Conservation (phyloP, 2,888 invertebrate species). For the Meganola albula region DNA sequence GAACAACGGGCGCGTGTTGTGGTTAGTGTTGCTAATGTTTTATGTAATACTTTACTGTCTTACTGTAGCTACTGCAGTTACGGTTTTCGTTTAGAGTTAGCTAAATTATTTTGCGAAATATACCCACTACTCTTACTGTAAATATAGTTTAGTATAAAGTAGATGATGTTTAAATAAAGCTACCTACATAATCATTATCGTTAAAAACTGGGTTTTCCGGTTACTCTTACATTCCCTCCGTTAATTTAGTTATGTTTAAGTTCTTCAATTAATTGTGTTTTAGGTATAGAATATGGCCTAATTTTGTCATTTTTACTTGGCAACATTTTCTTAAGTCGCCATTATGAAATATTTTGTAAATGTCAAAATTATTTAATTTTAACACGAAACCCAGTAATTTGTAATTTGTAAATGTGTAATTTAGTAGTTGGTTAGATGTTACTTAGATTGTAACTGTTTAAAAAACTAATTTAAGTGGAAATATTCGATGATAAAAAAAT, state of each 20-base stretch:
- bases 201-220: slow-evolving; percentile 36
- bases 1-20: too few species aligned
- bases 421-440: slow-evolving; percentile 72
- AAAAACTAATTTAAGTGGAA: slow-evolving; percentile 36
- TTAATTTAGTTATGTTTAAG: slow-evolving; percentile 42
- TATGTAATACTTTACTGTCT: too few species aligned
- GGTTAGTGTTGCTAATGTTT: too few species aligned
- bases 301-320: slow-evolving; percentile 15
- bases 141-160: slow-evolving; percentile 53
- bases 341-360: background rate
- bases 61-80: too few species aligned
- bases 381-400: slow-evolving; percentile 56
- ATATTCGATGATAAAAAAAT: slow-evolving; percentile 48
- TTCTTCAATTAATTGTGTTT: slow-evolving; percentile 18
- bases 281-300: slow-evolving; percentile 21
- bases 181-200: slow-evolving; percentile 23
- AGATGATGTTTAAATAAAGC: slow-evolving; percentile 21
- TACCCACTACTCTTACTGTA: slow-evolving; percentile 55
- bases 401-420: slow-evolving; percentile 70
- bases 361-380: background rate
- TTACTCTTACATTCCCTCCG: slow-evolving; percentile 41
- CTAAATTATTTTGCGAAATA: slow-evolving; percentile 73
- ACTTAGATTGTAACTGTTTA: slow-evolving; percentile 70
- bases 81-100: slow-evolving; percentile 23
- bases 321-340: slow-evolving; percentile 3